These are phyloP conservation scores for Tragelaphus strepsiceros DNA, from an alignment of 2,113 vertebrate genomes.

Conservation along the genomic window DNA sequence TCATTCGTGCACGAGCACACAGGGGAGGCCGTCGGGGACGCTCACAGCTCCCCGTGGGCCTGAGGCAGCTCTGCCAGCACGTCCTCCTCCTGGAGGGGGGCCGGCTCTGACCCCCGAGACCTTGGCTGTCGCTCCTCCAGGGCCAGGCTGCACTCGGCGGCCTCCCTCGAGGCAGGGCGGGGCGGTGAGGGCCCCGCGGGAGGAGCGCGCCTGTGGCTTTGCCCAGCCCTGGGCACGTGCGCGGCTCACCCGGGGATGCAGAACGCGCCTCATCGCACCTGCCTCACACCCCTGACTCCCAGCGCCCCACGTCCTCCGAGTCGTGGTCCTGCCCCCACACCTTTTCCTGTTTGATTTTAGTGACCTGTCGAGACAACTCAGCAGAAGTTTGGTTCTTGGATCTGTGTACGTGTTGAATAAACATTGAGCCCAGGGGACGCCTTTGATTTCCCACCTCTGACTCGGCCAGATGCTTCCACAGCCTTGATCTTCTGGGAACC, in stretches of 20 bases:
- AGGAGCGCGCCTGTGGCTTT: neutral
- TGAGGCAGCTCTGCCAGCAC: fast-evolving
- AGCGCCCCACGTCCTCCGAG: neutral
- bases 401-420: neutral
- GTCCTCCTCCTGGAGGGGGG: neutral
- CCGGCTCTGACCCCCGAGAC: fast-evolving
- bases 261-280: fast-evolving
- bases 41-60: fast-evolving
- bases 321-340: neutral
- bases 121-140: neutral
- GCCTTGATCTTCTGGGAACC: neutral
- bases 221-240: fast-evolving
- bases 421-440: neutral
- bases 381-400: neutral
- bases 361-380: neutral
- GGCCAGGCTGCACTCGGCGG: fast-evolving
- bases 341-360: neutral
- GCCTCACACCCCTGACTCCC: fast-evolving
- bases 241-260: neutral
- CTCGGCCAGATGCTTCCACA: neutral
- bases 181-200: fast-evolving
- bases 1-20: neutral
- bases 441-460: neutral
- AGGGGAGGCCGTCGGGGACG: fast-evolving
- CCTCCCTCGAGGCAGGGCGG: neutral